Base-by-base conservation (phyloP, 2,888 invertebrate species). In the Pimpla rufipes region DNA sequence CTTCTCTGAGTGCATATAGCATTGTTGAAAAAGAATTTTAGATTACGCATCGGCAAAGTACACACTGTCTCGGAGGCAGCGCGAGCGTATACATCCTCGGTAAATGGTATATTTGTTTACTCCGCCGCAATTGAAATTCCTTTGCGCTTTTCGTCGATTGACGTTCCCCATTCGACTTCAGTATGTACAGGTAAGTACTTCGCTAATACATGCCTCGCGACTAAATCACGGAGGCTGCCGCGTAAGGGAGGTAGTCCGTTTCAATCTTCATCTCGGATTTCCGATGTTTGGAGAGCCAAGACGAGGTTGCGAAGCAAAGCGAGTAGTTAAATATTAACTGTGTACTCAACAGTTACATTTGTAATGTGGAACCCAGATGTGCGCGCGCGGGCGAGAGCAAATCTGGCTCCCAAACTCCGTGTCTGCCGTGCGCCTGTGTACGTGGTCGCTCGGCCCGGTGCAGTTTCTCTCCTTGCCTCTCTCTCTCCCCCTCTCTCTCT, bases 331-430 rank as follows among this genome's bases (percentile, higher is more conserved):
- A 89, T 89, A 89, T 89, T 89, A 89, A 89, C 89, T 86, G 88
- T 89, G 88, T 89, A 89, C 89, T 89, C 88, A 89, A 82, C 87
- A 88, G 87, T 89, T 89, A 89, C 89, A 89, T 89, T 89, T 88
- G 89, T 89, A 89, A 89, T 89, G 81, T 78, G 79, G 59, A 75
- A 66, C 66, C 75, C 70, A 78, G 79, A 84, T 79, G 75, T 59
- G 74, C 29, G 81, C 35, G 42, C 59, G 18, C 50, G 62, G 45
- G 66, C 40, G 64, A 45, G 52, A 77, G 77, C 47, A 50, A 83
- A 80, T 83, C 77, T 80, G 71, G 73, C 71, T 76, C 45, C 52
- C 42, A 35, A 47, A 62, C 40, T 70, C 21, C 50, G 47, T 66
- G 16, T 67, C 16, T 57, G 5, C 11, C 10, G 55, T 35, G 52